Evolutionary conservation across 1,140 invertebrate species (phyloP), one percentile per base, ranked within the genome.

Genomic region (Drosophila serrata): DNA sequence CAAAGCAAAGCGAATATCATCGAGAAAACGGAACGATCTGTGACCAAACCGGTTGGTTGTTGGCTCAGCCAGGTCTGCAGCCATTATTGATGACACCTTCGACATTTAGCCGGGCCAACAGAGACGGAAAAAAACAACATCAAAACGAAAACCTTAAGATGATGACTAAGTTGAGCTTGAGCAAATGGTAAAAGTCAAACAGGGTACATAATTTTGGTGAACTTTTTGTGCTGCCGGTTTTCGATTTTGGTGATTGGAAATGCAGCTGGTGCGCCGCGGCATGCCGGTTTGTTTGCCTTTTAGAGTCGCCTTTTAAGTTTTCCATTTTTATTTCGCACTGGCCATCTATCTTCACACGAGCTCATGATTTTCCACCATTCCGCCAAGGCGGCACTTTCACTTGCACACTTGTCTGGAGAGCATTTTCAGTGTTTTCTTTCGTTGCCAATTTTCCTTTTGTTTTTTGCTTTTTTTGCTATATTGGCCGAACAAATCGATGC

Each of bases 121-220:
- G 24, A 40, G 19, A 49, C 29, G 12, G 1, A 60, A 27, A 48
- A 63, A 48, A 67, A 37, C 70, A 70, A 57, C 37, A 56, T 39
- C 40, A 29, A 72, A 72, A 68, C 60, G 46, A 58, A 74, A 60
- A 82, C 43, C 46, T 63, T 70, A 67, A 67, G 58, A 63, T 73
- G 77, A 81, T 90, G 84, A 90, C 85, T 88, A 88, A 87, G 82
- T 67, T 77, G 68, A 65, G 79, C 59, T 58, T 77, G 68, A 65
- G 79, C 55, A 88, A 87, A 88, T 88, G 85, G 84, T 88, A 88
- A 88, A 88, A 88, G 84, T 88, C 84, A 88, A 84, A 49, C 67
- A 53, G 49, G 63, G 75, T 70, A 73, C 72, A 90, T 84, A 74
- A 84, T 80, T 78, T 63, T 70, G 63, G 64, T 81, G 60, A 88